Percentiles rank a stretch among this genome's conserved stretches.
These are phyloP conservation scores for Drosophila kanekoi DNA, from an alignment of 2,888 invertebrate genomes.

Conservation along the genomic window DNA sequence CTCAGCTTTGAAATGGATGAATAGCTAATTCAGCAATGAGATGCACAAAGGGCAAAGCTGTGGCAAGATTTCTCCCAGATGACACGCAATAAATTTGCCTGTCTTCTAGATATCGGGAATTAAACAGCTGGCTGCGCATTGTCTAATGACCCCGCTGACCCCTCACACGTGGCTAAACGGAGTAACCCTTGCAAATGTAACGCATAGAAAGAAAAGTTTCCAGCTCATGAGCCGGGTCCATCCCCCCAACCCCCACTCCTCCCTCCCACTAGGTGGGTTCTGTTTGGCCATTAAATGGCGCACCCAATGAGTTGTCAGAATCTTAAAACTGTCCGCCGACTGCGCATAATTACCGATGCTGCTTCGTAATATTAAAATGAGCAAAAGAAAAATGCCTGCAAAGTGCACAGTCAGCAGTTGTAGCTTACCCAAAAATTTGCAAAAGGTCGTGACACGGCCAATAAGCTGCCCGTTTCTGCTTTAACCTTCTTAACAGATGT, in stretches of 20 bases:
- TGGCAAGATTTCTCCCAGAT: conserved; percentile 11
- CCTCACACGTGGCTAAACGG: conserved; percentile 1
- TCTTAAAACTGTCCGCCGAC: conserved; percentile 32
- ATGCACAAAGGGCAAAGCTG: conserved; percentile 27
- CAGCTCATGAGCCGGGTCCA: not conserved
- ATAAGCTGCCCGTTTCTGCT: conserved; percentile 18
- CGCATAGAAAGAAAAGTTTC: conserved; percentile 7
- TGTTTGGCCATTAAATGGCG: conserved; percentile 53
- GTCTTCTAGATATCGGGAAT: conserved; percentile 31
- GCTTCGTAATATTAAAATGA: conserved; percentile 60
- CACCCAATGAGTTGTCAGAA: conserved; percentile 65
- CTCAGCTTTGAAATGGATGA: conserved; percentile 32
- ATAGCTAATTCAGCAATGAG: conserved; percentile 43
- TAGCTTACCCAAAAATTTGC: conserved; percentile 11
- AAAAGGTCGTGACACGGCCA: conserved; percentile 32
- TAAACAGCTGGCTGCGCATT: conserved; percentile 48
- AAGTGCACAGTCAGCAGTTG: conserved; percentile 63
- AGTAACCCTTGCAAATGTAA: conserved; percentile 41
- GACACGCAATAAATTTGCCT: conserved; percentile 53
- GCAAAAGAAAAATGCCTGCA: conserved; percentile 8
- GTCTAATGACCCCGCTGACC: conserved; percentile 34
- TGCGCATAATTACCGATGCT: conserved; percentile 43
- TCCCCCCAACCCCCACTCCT: too few relatives aligned
- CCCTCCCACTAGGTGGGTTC: not conserved
- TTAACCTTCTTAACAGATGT: not conserved